phyloP scores from a whole-genome alignment of 2,113 vertebrate species.

The Raja brachyura region DNA sequence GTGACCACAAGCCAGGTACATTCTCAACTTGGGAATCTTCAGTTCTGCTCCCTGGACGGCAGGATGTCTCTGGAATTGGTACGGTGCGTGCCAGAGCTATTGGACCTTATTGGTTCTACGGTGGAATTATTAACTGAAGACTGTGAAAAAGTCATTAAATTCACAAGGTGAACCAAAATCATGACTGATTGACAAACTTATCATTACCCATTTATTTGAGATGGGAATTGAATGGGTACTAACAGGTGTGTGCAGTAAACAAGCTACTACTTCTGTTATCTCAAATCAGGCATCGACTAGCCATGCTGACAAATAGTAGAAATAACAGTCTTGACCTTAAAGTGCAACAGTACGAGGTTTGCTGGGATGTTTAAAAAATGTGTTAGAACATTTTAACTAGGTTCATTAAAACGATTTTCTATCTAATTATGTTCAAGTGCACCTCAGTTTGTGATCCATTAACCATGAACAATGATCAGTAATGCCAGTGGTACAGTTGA shows the following conservation, averaged over 20 bases:
- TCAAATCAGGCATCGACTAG: slow-evolving; percentile 26
- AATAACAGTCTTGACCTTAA: slow-evolving; percentile 4
- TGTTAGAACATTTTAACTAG: slow-evolving; percentile 24
- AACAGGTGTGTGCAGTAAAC: slow-evolving; percentile 6
- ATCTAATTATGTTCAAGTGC: slow-evolving; percentile 31
- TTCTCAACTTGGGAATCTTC: slow-evolving; percentile 53
- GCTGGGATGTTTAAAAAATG: slow-evolving; percentile 30
- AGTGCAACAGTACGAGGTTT: slow-evolving; percentile 27
- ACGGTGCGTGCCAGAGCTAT: slow-evolving; percentile 81
- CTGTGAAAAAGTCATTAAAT: slow-evolving; percentile 35
- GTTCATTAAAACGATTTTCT: slow-evolving; percentile 33
- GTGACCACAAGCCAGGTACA: slow-evolving; percentile 84
- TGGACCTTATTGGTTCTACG: slow-evolving; percentile 79
- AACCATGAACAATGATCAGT: slow-evolving; percentile 27
- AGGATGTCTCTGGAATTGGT: slow-evolving; percentile 82
- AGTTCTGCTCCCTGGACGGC: slow-evolving; percentile 50
- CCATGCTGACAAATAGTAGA: not conserved
- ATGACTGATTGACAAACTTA: slow-evolving; percentile 4
- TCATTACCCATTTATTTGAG: not conserved
- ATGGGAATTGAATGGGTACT: slow-evolving; percentile 22
- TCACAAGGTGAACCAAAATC: slow-evolving; percentile 35
- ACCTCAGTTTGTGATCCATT: slow-evolving; percentile 29
- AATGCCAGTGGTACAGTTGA: slow-evolving; percentile 6
- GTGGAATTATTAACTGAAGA: slow-evolving; percentile 53
- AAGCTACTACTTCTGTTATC: slow-evolving; percentile 10